Evolutionary conservation across 2,888 invertebrate genomes (phyloP).

Genomic region (Netelia fuscicornis): DNA sequence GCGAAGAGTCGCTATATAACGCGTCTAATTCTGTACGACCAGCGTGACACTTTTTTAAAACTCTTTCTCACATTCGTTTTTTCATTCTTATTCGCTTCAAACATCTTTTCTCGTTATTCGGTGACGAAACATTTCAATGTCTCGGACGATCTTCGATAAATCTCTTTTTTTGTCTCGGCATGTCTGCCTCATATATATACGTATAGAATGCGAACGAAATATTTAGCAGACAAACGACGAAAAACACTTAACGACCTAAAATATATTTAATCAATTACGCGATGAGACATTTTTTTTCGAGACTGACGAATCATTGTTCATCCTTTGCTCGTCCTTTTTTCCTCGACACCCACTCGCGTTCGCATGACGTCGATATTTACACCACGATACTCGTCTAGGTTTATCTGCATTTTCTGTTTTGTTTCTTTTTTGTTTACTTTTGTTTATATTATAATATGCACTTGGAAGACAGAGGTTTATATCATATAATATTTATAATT

Average conservation of each 20-base stretch:
- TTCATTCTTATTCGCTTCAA: background rate
- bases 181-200: conserved; percentile 1
- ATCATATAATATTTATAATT: conserved; percentile 78
- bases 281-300: conserved; percentile 36
- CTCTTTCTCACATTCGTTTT: background rate
- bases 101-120: background rate
- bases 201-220: conserved; percentile 59
- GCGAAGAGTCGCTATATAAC: background rate
- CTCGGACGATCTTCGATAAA: conserved; percentile 14
- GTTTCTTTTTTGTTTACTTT: conserved; percentile 62
- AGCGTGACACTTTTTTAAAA: conserved; percentile 47
- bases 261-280: conserved; percentile 48
- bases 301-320: conserved; percentile 28
- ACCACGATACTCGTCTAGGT: conserved; percentile 58
- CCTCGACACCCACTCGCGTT: conserved; percentile 16
- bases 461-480: conserved; percentile 84
- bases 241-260: conserved; percentile 64
- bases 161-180: conserved; percentile 11
- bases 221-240: conserved; percentile 64
- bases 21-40: conserved; percentile 45
- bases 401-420: conserved; percentile 46
- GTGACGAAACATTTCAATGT: conserved; percentile 1
- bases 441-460: conserved; percentile 79
- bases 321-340: conserved; percentile 15
- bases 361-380: conserved; percentile 65